Percentiles rank a stretch among this genome's conserved stretches.
Conservation (phyloP, 1,140 invertebrate species). For the Geopemphigus sp. region DNA sequence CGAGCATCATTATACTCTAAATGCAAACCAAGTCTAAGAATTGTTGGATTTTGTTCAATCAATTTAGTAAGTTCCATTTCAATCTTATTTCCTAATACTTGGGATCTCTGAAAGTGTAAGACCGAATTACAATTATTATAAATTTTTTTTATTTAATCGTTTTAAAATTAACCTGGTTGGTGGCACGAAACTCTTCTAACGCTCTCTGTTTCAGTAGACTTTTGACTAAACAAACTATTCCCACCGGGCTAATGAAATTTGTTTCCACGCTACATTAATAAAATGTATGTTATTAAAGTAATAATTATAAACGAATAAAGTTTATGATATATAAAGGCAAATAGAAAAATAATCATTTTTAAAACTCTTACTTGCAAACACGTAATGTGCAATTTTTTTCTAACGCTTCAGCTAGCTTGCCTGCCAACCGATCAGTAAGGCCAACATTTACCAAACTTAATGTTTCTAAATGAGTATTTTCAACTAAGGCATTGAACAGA, state of each 20-base stretch:
- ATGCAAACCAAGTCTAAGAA: constrained; percentile 88
- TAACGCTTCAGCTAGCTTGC: constrained; percentile 79
- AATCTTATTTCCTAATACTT: constrained; percentile 93
- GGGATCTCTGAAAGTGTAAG: constrained; percentile 71
- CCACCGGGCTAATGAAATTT: constrained; percentile 86
- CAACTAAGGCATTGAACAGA: constrained; percentile 82
- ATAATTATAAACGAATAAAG: neutral
- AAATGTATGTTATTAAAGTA: constrained; percentile 19
- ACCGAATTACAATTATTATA: neutral
- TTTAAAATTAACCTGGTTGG: constrained; percentile 80
- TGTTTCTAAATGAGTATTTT: constrained; percentile 87
- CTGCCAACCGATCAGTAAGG: constrained; percentile 82
- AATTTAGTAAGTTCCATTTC: constrained; percentile 96
- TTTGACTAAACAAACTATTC: constrained; percentile 80
- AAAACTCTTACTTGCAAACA: constrained; percentile 71
- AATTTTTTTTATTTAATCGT: neutral
- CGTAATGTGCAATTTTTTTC: constrained; percentile 82
- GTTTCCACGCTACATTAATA: constrained; percentile 75
- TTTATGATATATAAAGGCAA: neutral
- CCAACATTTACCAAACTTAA: constrained; percentile 91
- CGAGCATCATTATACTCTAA: constrained; percentile 95
- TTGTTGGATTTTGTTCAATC: constrained; percentile 87
- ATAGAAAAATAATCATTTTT: neutral
- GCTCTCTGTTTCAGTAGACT: constrained; percentile 80
- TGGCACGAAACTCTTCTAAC: constrained; percentile 88